A percentile compares a stretch with the other conserved stretches of the same genome.
Conservation (phyloP, 2,888 invertebrate species). For the Siphlonurus alternatus region DNA sequence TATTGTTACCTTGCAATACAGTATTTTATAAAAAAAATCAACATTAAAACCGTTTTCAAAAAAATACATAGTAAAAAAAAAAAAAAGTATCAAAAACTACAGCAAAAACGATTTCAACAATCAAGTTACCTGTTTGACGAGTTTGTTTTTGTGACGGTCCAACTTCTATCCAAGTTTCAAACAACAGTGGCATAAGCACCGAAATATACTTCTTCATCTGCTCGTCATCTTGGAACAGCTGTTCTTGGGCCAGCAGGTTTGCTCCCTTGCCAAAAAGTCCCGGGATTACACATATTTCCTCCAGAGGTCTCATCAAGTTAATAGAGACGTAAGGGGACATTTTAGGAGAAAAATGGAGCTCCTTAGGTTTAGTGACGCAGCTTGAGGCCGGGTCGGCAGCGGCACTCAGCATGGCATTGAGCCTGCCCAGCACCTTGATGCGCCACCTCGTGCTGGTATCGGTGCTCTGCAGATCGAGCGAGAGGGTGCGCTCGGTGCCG, state of each 20-base stretch:
- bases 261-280: conserved; percentile 2
- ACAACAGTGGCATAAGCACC: conserved; percentile 55
- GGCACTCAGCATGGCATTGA: conserved; percentile 41
- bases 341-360: background rate
- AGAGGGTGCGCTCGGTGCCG: conserved; percentile 45
- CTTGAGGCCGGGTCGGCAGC: conserved; percentile 16
- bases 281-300: conserved; percentile 5
- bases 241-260: background rate
- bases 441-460: conserved; percentile 64
- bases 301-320: background rate
- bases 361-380: background rate
- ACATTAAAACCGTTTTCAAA: no score
- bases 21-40: background rate
- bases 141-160: conserved; percentile 28
- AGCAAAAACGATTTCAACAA: background rate
- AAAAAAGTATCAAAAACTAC: background rate
- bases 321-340: background rate
- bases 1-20: background rate
- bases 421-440: conserved; percentile 50
- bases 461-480: conserved; percentile 50
- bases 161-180: conserved; percentile 74
- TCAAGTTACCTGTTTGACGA: background rate
- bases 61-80: conserved; percentile 26
- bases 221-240: conserved; percentile 1
- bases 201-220: conserved; percentile 42